Conservation (phyloP, 2,113 vertebrate species). For the Upupa epops region DNA sequence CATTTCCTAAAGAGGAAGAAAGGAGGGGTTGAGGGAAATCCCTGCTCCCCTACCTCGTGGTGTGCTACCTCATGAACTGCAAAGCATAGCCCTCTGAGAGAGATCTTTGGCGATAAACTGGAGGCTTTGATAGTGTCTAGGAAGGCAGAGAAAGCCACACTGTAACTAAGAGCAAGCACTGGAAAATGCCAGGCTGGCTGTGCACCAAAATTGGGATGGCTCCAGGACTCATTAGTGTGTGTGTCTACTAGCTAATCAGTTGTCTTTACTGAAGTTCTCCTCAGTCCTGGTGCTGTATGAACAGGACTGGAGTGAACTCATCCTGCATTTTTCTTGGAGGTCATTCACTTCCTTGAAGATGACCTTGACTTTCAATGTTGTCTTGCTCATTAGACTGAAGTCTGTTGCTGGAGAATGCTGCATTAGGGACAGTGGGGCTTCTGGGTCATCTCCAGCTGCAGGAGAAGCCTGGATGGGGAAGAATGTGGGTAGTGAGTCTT, state of each 20-base stretch:
- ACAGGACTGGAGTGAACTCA: not conserved
- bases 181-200: not conserved
- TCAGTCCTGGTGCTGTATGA: not conserved
- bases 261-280: not conserved
- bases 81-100: not conserved
- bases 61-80: not conserved
- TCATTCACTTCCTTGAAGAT: not conserved
- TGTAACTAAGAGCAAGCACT: not conserved
- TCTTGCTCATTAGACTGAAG: not conserved
- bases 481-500: not conserved
- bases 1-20: not conserved
- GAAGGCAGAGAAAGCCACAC: not conserved
- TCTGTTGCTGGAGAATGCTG: not conserved
- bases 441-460: not conserved
- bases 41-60: not conserved
- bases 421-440: too few species aligned
- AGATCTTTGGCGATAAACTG: not conserved
- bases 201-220: fast-evolving
- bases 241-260: not conserved
- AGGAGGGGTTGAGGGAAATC: not conserved
- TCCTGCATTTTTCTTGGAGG: not conserved
- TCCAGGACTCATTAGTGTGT: not conserved
- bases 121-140: not conserved
- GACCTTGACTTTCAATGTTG: not conserved
- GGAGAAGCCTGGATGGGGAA: not conserved